Evolutionary conservation across 2,797 vertebrate species (phyloP), one percentile per base, ranked within the genome.

Genomic region (Champsocephalus esox): DNA sequence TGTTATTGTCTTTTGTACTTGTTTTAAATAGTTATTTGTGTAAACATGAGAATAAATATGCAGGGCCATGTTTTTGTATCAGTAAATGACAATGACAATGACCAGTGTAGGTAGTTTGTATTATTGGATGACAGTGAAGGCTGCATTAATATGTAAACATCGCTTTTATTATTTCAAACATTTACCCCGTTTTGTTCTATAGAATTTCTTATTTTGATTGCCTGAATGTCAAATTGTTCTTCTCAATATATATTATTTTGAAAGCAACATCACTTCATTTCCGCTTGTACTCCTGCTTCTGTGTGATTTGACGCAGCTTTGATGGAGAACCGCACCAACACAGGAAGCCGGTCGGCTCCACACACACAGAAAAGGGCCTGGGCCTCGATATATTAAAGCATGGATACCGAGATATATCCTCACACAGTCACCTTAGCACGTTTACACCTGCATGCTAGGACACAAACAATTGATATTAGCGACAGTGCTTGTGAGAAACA

Each of bases 301-400:
- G 19, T 60, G 4, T 3, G 21, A n/a, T 84, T 92, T 88, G 77
- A 69, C 78, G 48, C 52, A 17, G 52, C 52, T 83, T 12, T 54
- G 68, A 41, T 17, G 11, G 56, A 61, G 73, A 77, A 12, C 66
- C 44, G 76, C 88, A 83, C 90, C 82, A 84, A 91, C 90, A 92
- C 92, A 92, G 93, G 91, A 94, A 94, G 90, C 94, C 93, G 94
- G 92, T 89, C 87, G 71, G 83, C 89, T 92, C 79, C 89, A 38
- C 91, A 63, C 80, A 81, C 56, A 80, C 38, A 91, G 85, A 90
- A 64, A 89, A 88, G 86, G 92, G 87, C 81, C 81, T 87, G 88
- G 86, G 90, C 87, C 77, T 88, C 62, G 1, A 12, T 3, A 5
- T 24, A 66, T 50, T 38, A 38, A 32, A 56, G 68, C 74, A 28